Percentiles rank a stretch among this genome's conserved stretches.
Evolutionary conservation across 2,797 vertebrate species (phyloP).

Genomic region (Spheniscus humboldti): DNA sequence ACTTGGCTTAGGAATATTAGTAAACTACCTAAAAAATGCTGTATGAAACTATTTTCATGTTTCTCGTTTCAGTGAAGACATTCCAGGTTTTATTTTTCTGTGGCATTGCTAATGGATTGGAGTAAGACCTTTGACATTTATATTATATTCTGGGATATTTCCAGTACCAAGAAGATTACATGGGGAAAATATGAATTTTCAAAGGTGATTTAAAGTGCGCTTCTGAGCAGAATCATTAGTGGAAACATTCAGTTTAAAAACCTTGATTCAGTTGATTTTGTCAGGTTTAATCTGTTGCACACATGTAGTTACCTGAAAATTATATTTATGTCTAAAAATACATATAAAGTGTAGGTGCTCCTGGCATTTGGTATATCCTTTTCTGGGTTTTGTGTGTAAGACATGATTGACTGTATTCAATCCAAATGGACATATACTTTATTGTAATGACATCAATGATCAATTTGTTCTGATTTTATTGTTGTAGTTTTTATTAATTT

Average conservation of each 20-base stretch:
- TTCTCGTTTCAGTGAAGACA: background rate
- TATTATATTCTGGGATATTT: background rate
- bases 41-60: background rate
- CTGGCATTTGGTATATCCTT: background rate
- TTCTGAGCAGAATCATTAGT: background rate
- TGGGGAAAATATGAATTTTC: background rate
- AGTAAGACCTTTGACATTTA: background rate
- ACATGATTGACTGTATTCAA: background rate
- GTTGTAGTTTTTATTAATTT: background rate
- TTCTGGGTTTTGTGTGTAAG: background rate
- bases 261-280: background rate
- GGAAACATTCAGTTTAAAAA: background rate
- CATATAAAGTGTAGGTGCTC: background rate
- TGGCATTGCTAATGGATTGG: background rate
- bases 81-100: background rate
- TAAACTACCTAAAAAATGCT: background rate
- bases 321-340: too few species aligned
- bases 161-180: background rate
- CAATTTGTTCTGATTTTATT: conserved; percentile 6
- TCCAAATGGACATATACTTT: background rate
- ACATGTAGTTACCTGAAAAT: background rate
- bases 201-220: background rate
- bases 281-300: background rate
- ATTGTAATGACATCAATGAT: background rate
- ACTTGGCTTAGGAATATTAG: background rate